Base-by-base conservation (phyloP, 1,140 invertebrate genomes). In the Trachymyrmex cornetzi region DNA sequence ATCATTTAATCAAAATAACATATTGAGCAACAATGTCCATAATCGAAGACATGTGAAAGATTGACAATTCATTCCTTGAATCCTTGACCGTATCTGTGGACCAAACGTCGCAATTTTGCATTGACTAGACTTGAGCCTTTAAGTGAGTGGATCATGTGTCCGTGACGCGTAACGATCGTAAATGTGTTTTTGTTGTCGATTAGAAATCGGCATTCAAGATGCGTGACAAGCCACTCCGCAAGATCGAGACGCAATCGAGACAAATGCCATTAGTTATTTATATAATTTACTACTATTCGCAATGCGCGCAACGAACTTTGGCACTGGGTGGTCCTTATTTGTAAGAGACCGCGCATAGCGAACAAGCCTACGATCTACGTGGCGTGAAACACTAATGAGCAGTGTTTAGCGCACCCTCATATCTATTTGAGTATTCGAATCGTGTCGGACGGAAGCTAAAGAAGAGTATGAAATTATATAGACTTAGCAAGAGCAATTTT, bases 271-370 rank as follows among this genome's bases (percentile, higher is more conserved):
- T 81, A 80, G 12, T 34, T 64, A 64, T 86, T 77, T 72, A 75
- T 81, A 77, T 64, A 86, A 87, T 87, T 89, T 89, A 69, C 71
- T 57, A 27, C n/a, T 57, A 69, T 79, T 63, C 82, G 24, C 27
- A 19, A 71, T 81, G 24, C 75, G 88, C 44, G 22, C 86, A 59
- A 87, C 48, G 50, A 89, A 87, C 64, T 48, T 44, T 50, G 71
- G 27, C 24, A 57, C 48, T 89, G 88, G 88, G 88, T 90, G 88
- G 88, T 89, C 88, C 55, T 48, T 80, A 16, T 12, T 50, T 77
- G 61, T 87, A 84, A 63, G 38, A 57, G 12, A 55, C 24, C 16
- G 55, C 38, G 48, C 12, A 30, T 19, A n/a, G 16, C 12, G 12
- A 55, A 64, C 55, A 71, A 82, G 69, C 48, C 63, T 59, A 57